These are phyloP conservation scores for Alexandromys oeconomus DNA, from an alignment of 2,797 vertebrate species.

Conservation along the genomic window DNA sequence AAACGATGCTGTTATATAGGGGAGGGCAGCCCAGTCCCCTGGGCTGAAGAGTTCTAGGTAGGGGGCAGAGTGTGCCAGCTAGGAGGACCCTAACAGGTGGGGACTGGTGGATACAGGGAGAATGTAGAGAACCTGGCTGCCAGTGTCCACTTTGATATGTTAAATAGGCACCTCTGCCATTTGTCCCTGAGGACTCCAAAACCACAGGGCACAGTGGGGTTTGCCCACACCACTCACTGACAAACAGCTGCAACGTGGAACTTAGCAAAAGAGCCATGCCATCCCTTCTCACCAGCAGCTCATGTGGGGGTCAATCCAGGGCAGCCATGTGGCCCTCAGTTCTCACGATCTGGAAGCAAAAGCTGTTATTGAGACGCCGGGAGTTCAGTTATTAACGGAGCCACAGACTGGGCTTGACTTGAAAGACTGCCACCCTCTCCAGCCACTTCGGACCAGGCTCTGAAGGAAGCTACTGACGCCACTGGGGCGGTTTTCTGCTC, in stretches of 20 bases:
- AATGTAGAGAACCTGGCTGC: background rate
- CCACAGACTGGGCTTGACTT: background rate
- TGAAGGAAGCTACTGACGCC: background rate
- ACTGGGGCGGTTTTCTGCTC: constrained; percentile 9
- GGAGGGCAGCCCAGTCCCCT: background rate
- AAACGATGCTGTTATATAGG: background rate
- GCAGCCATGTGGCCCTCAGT: background rate
- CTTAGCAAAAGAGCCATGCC: background rate
- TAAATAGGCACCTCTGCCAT: background rate
- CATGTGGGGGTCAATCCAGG: background rate
- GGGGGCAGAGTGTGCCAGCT: background rate
- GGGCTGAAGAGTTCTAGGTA: background rate
- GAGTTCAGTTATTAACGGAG: background rate
- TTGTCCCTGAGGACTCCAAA: background rate
- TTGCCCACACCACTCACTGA: background rate
- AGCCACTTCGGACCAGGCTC: background rate
- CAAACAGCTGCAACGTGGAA: background rate
- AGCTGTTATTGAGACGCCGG: background rate
- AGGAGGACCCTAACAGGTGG: background rate
- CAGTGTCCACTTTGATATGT: background rate
- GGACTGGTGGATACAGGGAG: background rate
- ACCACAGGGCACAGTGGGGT: background rate
- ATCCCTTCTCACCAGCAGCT: background rate
- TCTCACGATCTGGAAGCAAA: background rate
- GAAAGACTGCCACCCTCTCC: constrained; percentile 1